phyloP scores from a whole-genome alignment of 1,140 invertebrate genomes.

The Drosophila ananassae region DNA sequence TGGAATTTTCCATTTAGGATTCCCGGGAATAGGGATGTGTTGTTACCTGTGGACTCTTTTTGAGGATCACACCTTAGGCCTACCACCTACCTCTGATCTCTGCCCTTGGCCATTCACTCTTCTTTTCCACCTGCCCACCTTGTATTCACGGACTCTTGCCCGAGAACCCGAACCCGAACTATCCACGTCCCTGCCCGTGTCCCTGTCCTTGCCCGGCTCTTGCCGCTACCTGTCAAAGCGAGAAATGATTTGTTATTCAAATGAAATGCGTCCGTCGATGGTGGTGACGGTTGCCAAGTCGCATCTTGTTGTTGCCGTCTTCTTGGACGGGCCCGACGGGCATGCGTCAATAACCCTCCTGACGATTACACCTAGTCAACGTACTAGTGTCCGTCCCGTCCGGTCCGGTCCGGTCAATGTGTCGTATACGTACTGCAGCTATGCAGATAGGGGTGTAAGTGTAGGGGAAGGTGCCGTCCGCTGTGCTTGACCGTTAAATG shows the following conservation, averaged over 20 bases:
- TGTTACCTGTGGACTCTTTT: conserved; percentile 11
- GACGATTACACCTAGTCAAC: conserved; percentile 67
- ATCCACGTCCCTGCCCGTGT: conserved; percentile 17
- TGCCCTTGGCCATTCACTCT: conserved; percentile 23
- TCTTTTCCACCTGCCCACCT: conserved; percentile 32
- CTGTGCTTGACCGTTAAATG: conserved; percentile 60
- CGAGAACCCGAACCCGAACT: conserved; percentile 1
- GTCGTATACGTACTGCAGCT: conserved; percentile 62
- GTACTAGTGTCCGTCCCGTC: conserved; percentile 67
- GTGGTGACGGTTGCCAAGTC: conserved; percentile 45
- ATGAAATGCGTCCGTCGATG: conserved; percentile 53
- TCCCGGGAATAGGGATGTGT: background rate
- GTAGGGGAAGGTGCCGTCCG: conserved; percentile 8
- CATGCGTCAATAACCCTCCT: conserved; percentile 71
- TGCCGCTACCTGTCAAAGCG: conserved; percentile 58
- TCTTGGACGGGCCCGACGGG: conserved; percentile 14
- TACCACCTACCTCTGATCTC: conserved; percentile 1
- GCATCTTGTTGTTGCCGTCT: conserved; percentile 57
- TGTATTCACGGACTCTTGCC: conserved; percentile 12
- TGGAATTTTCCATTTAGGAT: conserved; percentile 29
- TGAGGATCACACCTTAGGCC: conserved; percentile 19
- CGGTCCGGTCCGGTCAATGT: conserved; percentile 53
- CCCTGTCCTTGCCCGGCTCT: conserved; percentile 44
- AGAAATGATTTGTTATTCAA: conserved; percentile 76
- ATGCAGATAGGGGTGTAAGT: conserved; percentile 31